A percentile compares a stretch with the other conserved stretches of the same genome.
Evolutionary conservation across 2,113 vertebrate genomes (phyloP).

Genomic region (Istiophorus platypterus): DNA sequence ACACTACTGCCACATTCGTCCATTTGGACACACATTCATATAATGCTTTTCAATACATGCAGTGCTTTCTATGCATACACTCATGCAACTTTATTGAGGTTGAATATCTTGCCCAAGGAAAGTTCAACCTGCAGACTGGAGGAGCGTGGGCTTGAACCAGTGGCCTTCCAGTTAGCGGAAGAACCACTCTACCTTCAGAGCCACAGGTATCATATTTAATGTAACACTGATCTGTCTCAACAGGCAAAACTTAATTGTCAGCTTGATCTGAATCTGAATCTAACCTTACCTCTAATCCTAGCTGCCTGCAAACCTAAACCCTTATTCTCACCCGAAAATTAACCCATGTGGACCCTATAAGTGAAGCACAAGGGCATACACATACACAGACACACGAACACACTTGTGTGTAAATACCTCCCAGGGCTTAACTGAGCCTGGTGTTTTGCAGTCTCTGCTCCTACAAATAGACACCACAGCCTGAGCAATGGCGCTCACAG

Average conservation of each 20-base stretch:
- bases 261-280: not conserved
- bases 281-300: not conserved
- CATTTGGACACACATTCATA: too few relatives aligned
- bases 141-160: too few relatives aligned
- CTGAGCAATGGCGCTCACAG: conserved; percentile 85
- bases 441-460: conserved; percentile 81
- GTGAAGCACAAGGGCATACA: not conserved
- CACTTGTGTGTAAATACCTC: conserved; percentile 80
- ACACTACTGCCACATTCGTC: too few relatives aligned
- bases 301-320: not conserved
- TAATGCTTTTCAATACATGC: too few relatives aligned
- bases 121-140: too few relatives aligned
- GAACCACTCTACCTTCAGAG: too few relatives aligned
- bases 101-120: too few relatives aligned
- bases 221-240: not conserved
- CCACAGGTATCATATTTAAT: conserved; percentile 7
- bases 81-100: too few relatives aligned
- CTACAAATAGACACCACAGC: conserved; percentile 85
- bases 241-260: not conserved
- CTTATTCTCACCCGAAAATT: not conserved
- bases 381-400: not conserved
- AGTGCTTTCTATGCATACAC: too few relatives aligned
- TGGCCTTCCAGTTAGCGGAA: too few relatives aligned
- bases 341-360: not conserved
- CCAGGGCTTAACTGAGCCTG: conserved; percentile 85